Evolutionary conservation across 1,140 invertebrate species (phyloP), one percentile per base, ranked within the genome.

Genomic region (Ectropis grisescens): DNA sequence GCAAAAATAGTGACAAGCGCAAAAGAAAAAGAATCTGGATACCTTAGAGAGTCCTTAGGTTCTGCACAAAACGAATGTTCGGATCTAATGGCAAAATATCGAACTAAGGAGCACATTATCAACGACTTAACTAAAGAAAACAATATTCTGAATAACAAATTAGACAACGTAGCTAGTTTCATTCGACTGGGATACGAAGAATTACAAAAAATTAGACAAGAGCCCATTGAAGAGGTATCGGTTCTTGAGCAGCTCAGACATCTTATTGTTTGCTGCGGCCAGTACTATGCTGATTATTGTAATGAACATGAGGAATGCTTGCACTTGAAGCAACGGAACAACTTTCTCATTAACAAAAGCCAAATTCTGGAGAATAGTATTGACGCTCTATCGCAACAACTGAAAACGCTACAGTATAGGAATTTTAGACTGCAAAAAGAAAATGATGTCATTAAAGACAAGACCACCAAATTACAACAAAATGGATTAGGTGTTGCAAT

Each of bases 341-440:
- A 37, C 24, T 65, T 52, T 32, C 33, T 65, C 1, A 45, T 16
- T 23, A 58, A 47, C 29, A 57, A 61, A 52, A 30, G 57, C 9
- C 40, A 11, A 10, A 49, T 59, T 14, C 29, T 65, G 23, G 41
- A 52, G 30, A 47, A 29, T 22, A 40, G 47, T 10, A 34, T 54
- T 30, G 25, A 46, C 36, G 30, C 32, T 11, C 11, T 47, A 11
- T 14, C 13, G 14, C 37, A 52, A 29, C 41, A 53, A 41, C 13
- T 56, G 5, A 41, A 37, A 22, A 40, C 35, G 19, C 1, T 45
- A 9, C 27, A 37, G 13, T 22, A 11, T 28, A 28, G 12, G 30
- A 47, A 47, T 16, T 6, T 30, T 13, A 58, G 28, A 25, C 29
- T 41, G 2, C 31, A 37, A 19, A 39, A 37, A 16, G 33, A 46